Conservation (phyloP, 2,113 vertebrate genomes). For the Lipophrys pholis region DNA sequence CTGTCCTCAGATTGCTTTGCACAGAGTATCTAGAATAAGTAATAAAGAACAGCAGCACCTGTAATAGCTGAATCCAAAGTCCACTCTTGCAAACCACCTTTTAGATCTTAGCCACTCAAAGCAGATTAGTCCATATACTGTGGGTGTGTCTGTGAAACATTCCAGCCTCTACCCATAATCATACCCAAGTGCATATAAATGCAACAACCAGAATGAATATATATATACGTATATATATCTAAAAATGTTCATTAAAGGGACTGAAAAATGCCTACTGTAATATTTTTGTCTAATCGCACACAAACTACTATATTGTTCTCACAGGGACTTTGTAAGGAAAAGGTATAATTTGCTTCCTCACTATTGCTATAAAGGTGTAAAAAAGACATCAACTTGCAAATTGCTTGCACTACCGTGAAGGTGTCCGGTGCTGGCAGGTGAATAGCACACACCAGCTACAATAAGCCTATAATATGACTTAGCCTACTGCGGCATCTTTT, state of each 20-base stretch:
- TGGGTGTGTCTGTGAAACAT: slow-evolving; percentile 15
- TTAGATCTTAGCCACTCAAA: slow-evolving; percentile 58
- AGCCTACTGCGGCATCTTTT: slow-evolving; percentile 72
- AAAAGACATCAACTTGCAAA: slow-evolving; percentile 7
- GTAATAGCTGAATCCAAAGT: slow-evolving; percentile 67
- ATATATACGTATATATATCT: not conserved
- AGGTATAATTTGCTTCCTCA: not conserved
- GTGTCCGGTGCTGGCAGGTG: slow-evolving; percentile 60
- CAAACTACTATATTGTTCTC: not conserved
- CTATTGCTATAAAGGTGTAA: not conserved
- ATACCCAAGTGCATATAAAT: not conserved
- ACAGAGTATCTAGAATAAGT: slow-evolving; percentile 31
- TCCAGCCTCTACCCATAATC: slow-evolving; percentile 6
- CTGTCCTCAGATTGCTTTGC: slow-evolving; percentile 42
- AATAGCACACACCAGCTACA: slow-evolving; percentile 41
- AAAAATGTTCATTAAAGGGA: too few species aligned
- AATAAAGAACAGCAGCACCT: slow-evolving; percentile 56
- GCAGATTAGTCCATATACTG: slow-evolving; percentile 63
- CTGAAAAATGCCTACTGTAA: too few species aligned
- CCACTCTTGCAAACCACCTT: slow-evolving; percentile 52
- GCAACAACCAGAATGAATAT: not conserved
- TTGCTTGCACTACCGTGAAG: slow-evolving; percentile 28
- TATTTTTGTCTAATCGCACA: too few species aligned
- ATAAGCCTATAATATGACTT: slow-evolving; percentile 77
- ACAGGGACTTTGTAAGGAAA: not conserved